phyloP scores from a whole-genome alignment of 2,888 invertebrate species.

The Pristionchus exspectatus region DNA sequence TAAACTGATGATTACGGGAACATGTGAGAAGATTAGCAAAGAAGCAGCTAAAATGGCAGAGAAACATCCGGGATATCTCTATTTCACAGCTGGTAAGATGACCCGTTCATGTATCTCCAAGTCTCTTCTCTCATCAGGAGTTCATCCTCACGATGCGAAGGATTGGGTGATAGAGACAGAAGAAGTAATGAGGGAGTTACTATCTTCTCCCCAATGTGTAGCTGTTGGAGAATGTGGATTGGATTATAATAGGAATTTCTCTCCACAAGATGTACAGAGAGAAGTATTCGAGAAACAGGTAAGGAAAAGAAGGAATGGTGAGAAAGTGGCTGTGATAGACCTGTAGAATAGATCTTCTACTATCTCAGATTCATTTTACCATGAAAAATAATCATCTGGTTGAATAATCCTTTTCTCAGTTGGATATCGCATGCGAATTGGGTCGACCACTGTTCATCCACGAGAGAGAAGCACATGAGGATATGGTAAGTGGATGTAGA shows the following conservation, averaged over 20 bases:
- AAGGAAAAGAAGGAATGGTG: background rate
- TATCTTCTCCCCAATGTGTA: conserved; percentile 89
- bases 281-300: conserved; percentile 88
- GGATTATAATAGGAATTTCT: conserved; percentile 94
- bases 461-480: conserved; percentile 92
- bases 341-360: too few species aligned
- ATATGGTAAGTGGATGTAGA: conserved; percentile 83
- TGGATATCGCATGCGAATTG: conserved; percentile 89
- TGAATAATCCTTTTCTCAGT: conserved; percentile 81
- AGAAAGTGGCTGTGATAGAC: background rate
- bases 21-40: conserved; percentile 68
- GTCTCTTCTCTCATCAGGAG: conserved; percentile 63
- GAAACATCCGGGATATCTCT: conserved; percentile 71
- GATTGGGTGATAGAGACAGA: conserved; percentile 66
- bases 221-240: conserved; percentile 93
- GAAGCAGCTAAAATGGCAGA: conserved; percentile 66
- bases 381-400: too few species aligned
- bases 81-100: conserved; percentile 74
- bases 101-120: background rate
- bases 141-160: conserved; percentile 78
- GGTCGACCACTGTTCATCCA: conserved; percentile 92
- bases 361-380: too few species aligned
- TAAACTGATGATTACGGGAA: conserved; percentile 77
- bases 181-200: conserved; percentile 33
- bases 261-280: conserved; percentile 90